Conservation (phyloP, 1,140 invertebrate genomes). For the Bombus terrestris region DNA sequence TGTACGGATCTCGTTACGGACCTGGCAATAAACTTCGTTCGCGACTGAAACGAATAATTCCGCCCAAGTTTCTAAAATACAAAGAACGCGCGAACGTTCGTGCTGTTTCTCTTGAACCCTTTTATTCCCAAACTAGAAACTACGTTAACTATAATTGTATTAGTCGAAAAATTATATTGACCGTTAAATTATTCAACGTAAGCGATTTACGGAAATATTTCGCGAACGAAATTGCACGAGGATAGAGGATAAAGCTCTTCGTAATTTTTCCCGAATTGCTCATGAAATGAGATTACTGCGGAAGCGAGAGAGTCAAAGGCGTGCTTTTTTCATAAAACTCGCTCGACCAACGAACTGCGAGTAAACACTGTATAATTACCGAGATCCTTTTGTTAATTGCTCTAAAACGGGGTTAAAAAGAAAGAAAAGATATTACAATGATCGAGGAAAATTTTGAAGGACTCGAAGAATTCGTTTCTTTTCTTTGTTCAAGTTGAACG, state of each 20-base stretch:
- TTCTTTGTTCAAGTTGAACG: background rate
- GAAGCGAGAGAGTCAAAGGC: background rate
- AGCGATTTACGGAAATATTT: background rate
- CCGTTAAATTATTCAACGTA: background rate
- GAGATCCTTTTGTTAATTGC: background rate
- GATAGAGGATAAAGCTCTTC: background rate
- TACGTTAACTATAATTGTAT: background rate
- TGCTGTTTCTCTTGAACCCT: background rate
- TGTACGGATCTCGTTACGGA: conserved; percentile 4
- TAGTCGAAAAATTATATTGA: no score
- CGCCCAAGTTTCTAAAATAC: background rate
- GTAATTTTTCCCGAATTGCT: background rate
- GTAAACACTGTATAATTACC: background rate
- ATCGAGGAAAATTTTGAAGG: background rate
- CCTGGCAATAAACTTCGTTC: conserved; percentile 33
- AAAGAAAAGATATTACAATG: background rate
- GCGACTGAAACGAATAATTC: background rate
- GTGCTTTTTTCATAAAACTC: background rate
- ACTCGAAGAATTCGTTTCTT: background rate
- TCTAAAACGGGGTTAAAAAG: background rate
- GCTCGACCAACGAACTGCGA: background rate
- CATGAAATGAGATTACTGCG: background rate
- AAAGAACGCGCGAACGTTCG: background rate
- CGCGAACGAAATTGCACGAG: no score
- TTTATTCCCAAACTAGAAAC: background rate